Percentiles rank a stretch among this genome's conserved stretches.
These are phyloP conservation scores for Microvelia longipes DNA, from an alignment of 1,140 invertebrate species.

Conservation along the genomic window DNA sequence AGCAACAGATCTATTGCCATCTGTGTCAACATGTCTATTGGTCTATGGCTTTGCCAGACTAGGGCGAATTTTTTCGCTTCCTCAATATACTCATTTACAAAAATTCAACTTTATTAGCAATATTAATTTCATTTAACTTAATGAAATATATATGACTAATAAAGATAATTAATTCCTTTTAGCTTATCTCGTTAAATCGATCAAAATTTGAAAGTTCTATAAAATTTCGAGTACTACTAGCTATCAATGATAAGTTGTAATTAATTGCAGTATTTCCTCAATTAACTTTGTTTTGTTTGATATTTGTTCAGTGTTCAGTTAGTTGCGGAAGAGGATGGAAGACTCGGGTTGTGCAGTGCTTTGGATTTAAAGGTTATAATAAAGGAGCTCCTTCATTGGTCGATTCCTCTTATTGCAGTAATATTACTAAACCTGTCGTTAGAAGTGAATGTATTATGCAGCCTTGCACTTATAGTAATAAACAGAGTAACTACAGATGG, in stretches of 20 bases:
- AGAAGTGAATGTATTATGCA: slow-evolving; percentile 7
- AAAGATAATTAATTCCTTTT: not conserved
- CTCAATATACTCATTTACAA: too few species aligned
- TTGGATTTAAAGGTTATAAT: slow-evolving; percentile 1
- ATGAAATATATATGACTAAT: not conserved
- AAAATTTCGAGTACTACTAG: not conserved
- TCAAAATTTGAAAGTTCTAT: not conserved
- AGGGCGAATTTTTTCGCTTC: too few species aligned
- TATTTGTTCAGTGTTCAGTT: slow-evolving; percentile 45
- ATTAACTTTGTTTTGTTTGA: not conserved
- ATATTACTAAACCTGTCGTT: slow-evolving; percentile 7
- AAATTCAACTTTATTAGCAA: too few species aligned
- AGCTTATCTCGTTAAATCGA: not conserved
- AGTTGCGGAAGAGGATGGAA: slow-evolving; percentile 34
- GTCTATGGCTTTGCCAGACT: too few species aligned
- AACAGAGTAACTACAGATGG: not conserved
- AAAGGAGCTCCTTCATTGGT: not conserved
- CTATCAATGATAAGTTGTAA: too few species aligned
- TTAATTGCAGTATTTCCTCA: too few species aligned
- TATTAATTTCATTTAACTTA: not conserved
- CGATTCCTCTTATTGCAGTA: not conserved
- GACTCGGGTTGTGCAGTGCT: slow-evolving; percentile 12
- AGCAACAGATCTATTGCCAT: too few species aligned
- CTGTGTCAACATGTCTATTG: too few species aligned
- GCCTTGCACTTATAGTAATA: not conserved